Conservation (phyloP, 2,888 invertebrate genomes). For the Calephelis perditalis region DNA sequence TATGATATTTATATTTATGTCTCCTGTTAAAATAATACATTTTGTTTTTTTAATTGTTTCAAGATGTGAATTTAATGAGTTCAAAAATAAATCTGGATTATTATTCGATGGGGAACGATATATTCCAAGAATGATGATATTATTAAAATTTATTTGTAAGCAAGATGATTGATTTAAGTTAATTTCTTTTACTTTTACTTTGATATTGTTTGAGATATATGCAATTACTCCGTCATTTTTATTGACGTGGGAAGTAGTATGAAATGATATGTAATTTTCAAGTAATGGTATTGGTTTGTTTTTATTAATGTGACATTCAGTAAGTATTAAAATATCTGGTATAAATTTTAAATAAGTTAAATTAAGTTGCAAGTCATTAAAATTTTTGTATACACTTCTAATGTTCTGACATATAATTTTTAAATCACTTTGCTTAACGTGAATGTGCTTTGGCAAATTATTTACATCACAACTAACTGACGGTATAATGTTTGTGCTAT, state of each 20-base stretch:
- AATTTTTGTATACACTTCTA: conserved; percentile 17
- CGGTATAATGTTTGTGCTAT: not conserved
- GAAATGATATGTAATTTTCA: not conserved
- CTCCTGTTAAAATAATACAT: conserved; percentile 2
- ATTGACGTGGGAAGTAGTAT: conserved; percentile 10
- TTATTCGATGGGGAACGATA: conserved; percentile 20
- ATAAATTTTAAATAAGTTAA: conserved; percentile 8
- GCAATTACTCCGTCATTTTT: not conserved
- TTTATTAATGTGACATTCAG: conserved; percentile 9
- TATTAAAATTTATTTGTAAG: conserved; percentile 14
- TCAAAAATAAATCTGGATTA: conserved; percentile 17
- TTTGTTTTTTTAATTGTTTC: not conserved
- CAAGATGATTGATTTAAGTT: conserved; percentile 20
- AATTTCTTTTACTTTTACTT: conserved; percentile 17
- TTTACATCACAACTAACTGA: not conserved
- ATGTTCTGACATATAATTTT: conserved; percentile 2
- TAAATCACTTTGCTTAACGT: not conserved
- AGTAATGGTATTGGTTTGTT: conserved; percentile 13
- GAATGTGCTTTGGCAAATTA: not conserved
- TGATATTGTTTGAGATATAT: not conserved
- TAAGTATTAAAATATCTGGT: conserved; percentile 9
- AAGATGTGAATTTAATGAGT: conserved; percentile 13
- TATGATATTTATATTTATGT: not conserved
- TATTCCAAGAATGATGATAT: conserved; percentile 18
- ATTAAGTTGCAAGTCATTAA: conserved; percentile 7